Percentiles rank a stretch among this genome's conserved stretches.
Evolutionary conservation across 2,888 invertebrate species (phyloP).

Genomic region (Meteorus colon): DNA sequence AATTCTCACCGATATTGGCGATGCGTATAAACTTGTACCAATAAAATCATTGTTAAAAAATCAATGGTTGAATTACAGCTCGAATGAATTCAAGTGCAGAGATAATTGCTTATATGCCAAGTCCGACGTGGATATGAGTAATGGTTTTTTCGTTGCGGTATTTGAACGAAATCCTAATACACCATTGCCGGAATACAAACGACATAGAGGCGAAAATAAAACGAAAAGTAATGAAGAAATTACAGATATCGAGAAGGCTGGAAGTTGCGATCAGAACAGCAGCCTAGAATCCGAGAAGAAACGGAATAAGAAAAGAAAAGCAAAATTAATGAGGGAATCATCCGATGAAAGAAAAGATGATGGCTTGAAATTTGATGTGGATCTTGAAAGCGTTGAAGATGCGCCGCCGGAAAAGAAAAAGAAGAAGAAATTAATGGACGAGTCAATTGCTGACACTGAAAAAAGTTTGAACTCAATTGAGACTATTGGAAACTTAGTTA

Average conservation of each 20-base stretch:
- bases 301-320: conserved; percentile 54
- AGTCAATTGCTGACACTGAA: neutral
- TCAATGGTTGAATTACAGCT: conserved; percentile 82
- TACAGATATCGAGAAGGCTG: conserved; percentile 27
- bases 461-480: conserved; percentile 19
- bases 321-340: conserved; percentile 40
- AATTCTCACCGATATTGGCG: conserved; percentile 73
- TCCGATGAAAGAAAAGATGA: conserved; percentile 44
- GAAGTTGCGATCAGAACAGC: neutral
- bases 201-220: conserved; percentile 34
- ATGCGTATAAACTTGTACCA: conserved; percentile 78
- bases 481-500: no score
- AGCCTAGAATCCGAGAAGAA: conserved; percentile 33
- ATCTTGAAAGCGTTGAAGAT: neutral
- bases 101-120: conserved; percentile 86
- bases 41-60: conserved; percentile 77
- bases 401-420: conserved; percentile 42
- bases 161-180: conserved; percentile 78
- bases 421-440: conserved; percentile 38
- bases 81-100: conserved; percentile 79
- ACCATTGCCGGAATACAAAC: conserved; percentile 58
- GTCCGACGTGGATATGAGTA: conserved; percentile 86
- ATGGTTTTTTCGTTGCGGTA: conserved; percentile 96
- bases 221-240: conserved; percentile 7
- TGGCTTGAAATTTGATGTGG: conserved; percentile 36